Evolutionary conservation across 2,888 invertebrate species (phyloP), one percentile per base, ranked within the genome.

Genomic region (Meiosimyza decipiens): DNA sequence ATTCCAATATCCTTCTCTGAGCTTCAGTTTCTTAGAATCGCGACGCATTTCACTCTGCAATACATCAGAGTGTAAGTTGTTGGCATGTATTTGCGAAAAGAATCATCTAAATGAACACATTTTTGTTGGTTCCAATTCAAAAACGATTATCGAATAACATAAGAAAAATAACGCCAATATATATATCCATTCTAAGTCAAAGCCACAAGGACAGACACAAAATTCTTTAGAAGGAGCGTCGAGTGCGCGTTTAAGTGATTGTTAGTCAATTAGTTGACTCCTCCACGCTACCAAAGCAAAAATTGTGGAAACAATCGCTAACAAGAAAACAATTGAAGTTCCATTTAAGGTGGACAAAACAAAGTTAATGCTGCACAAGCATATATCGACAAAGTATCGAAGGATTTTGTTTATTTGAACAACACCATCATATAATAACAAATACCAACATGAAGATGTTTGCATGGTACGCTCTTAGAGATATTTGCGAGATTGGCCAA

Each of bases 201-300:
- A 9, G 1, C 40, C 40, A 40, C 4, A 40, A 9, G 9, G 40
- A 9, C 40, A 40, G 9, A 40, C 40, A 49, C 60, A 47, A 22
- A 7, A 18, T 50, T 16, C 50, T 50, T 16, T 16, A 60, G 18
- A 51, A 60, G 59, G 68, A 15, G 18, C 59, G 15, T 47, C 57
- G 33, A 59, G 50, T 69, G 69, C 76, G 76, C 76, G 76, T 77
- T 78, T 73, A 75, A 74, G 77, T 78, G 77, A 78, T 77, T 77
- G 78, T 78, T 78, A 77, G 78, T 78, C 78, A 78, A 78, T 78
- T 78, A 77, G 77, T 75, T 73, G 74, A 76, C 75, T 75, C 76
- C 76, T 74, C 75, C 76, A 62, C 77, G 64, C 71, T 54, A 18
- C 68, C 33, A 63, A 66, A 70, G 74, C 73, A 73, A 71, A 65